Evolutionary conservation across 2,797 vertebrate species (phyloP), one percentile per base, ranked within the genome.

Genomic region (Euthynnus affinis): DNA sequence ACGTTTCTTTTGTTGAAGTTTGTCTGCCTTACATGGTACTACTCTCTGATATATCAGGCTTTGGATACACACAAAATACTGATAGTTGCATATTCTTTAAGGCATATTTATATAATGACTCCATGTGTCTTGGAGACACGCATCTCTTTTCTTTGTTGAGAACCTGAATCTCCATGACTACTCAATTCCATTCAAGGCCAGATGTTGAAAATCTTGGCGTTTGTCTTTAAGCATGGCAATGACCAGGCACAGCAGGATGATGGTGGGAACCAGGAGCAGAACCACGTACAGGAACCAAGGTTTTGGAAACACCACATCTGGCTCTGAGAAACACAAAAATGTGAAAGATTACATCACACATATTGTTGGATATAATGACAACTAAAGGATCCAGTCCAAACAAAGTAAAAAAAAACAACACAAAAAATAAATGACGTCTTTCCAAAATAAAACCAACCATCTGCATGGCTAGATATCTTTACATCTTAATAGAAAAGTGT

Each of bases 231-330:
- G 32, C 51, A 71, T 23, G 17, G 2, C 34, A 0, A 22, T 48
- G 1, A 72, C 0, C 53, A 92, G 5, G 25, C 8, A 14, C 74
- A 92, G 23, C 40, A 92, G 80, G 57, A 83, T 0, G 20, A 22
- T 32, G 60, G 62, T 0, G 3, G 75, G 84, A 7, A 89, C 81
- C 72, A 90, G 62, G 5, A 93, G 84, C 10, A 93, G 51, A 34
- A 51, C 65, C 0, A 0, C 1, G 3, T 91, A 93, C 60, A 93
- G 82, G 34, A 77, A 0, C 89, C 88, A 90, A 0, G 93, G 93
- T 71, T 93, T 78, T 9, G 87, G 80, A 22, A 32, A 74, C 53
- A 5, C 37, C 42, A 17, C 32, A 22, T 0, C 37, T 23, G 27
- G 3, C 13, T 12, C 40, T 70, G 76, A 59, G 49, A 68, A 59